These are phyloP conservation scores for Metacarcinus magister DNA, from an alignment of 2,888 invertebrate genomes.

Conservation along the genomic window DNA sequence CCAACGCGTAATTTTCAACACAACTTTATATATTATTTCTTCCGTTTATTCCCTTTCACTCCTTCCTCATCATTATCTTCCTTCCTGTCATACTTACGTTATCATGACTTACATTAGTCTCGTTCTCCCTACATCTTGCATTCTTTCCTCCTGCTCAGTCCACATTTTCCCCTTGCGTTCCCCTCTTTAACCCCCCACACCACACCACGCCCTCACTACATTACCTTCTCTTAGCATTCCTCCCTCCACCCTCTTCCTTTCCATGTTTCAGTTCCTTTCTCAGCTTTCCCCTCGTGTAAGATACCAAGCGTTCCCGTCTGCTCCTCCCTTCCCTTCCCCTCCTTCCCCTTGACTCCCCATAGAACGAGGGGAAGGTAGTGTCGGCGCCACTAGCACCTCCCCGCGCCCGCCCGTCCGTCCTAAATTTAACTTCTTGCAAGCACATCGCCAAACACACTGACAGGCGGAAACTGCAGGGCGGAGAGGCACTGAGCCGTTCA, in stretches of 20 bases:
- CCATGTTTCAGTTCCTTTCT: constrained; percentile 47
- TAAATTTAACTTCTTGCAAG: constrained; percentile 72
- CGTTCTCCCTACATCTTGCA: background rate
- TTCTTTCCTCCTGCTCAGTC: background rate
- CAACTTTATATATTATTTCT: constrained; percentile 46
- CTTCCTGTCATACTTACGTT: constrained; percentile 12
- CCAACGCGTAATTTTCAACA: constrained; percentile 5
- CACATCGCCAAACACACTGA: constrained; percentile 70
- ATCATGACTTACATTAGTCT: constrained; percentile 33
- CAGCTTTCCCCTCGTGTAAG: background rate
- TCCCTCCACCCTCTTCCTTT: background rate
- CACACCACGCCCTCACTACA: background rate
- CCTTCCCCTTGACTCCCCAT: constrained; percentile 1
- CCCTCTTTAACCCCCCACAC: background rate
- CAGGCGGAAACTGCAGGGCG: constrained; percentile 65
- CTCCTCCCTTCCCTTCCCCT: background rate
- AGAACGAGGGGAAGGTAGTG: constrained; percentile 13
- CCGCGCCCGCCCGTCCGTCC: constrained; percentile 49
- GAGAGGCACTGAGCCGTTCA: constrained; percentile 56
- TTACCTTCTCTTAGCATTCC: background rate
- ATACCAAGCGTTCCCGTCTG: background rate
- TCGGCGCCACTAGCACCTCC: background rate
- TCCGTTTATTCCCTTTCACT: constrained; percentile 20
- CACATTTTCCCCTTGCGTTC: background rate
- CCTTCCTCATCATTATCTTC: constrained; percentile 48